phyloP scores from a whole-genome alignment of 2,888 invertebrate species.

The Chrysolina americana region DNA sequence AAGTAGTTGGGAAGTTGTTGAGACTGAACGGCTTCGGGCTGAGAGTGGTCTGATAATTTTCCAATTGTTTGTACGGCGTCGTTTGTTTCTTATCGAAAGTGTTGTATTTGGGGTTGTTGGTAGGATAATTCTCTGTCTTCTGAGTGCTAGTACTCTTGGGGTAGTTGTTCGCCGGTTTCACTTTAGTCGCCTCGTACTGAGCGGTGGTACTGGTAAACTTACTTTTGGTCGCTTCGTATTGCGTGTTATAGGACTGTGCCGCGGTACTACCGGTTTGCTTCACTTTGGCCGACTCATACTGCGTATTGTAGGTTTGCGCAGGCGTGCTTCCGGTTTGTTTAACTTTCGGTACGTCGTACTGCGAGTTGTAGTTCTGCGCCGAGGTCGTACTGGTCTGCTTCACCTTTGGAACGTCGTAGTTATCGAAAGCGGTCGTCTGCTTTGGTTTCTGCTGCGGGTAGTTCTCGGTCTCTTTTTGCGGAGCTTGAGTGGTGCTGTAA shows the following conservation, averaged over 20 bases:
- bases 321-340: conserved; percentile 38
- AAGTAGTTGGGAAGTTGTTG: conserved; percentile 63
- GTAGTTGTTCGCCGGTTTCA: conserved; percentile 37
- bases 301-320: conserved; percentile 31
- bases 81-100: conserved; percentile 60
- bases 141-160: conserved; percentile 45
- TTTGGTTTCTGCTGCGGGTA: conserved; percentile 57
- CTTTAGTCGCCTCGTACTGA: conserved; percentile 54
- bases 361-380: conserved; percentile 50
- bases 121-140: conserved; percentile 57
- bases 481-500: conserved; percentile 51
- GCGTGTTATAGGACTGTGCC: conserved; percentile 50
- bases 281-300: conserved; percentile 53
- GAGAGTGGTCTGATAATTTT: conserved; percentile 64
- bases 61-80: conserved; percentile 57
- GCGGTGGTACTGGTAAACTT: conserved; percentile 49
- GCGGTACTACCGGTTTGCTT: conserved; percentile 48
- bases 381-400: conserved; percentile 48
- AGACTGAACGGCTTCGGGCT: conserved; percentile 61
- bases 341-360: conserved; percentile 53
- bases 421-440: conserved; percentile 44
- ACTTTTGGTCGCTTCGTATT: conserved; percentile 54
- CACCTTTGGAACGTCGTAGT: conserved; percentile 54
- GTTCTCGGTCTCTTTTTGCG: conserved; percentile 60
- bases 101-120: conserved; percentile 56